These are phyloP conservation scores for Tachuris rubrigastra DNA, from an alignment of 2,113 vertebrate species.

Conservation along the genomic window DNA sequence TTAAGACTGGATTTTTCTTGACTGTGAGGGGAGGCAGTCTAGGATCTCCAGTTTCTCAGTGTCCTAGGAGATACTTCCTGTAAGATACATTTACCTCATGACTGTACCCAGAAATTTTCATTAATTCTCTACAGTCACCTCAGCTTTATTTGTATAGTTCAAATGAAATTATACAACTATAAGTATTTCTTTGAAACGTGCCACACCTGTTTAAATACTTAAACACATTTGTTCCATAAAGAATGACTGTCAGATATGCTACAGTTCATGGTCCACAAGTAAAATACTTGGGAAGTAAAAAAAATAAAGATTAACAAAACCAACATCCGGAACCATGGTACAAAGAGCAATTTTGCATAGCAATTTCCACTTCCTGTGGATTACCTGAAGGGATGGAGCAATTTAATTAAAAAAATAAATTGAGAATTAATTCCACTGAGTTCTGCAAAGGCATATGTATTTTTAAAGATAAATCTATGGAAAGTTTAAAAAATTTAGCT, in stretches of 20 bases:
- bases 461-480: not conserved
- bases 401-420: not conserved
- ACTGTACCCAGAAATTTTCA: not conserved
- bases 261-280: not conserved
- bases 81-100: not conserved
- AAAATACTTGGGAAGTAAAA: not conserved
- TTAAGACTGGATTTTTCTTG: not conserved
- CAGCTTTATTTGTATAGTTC: not conserved
- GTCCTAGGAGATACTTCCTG: not conserved
- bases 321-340: not conserved
- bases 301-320: not conserved
- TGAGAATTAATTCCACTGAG: not conserved
- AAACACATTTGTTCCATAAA: not conserved
- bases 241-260: not conserved
- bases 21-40: not conserved
- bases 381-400: not conserved
- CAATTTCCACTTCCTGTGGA: not conserved
- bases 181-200: not conserved
- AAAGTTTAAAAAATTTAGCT: not conserved
- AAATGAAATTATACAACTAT: not conserved
- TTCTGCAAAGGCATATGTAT: not conserved
- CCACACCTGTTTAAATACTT: slow-evolving; percentile 7
- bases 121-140: not conserved
- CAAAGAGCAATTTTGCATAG: not conserved
- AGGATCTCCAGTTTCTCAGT: not conserved